Base-by-base conservation (phyloP, 2,888 invertebrate species). In the Pterostichus niger region DNA sequence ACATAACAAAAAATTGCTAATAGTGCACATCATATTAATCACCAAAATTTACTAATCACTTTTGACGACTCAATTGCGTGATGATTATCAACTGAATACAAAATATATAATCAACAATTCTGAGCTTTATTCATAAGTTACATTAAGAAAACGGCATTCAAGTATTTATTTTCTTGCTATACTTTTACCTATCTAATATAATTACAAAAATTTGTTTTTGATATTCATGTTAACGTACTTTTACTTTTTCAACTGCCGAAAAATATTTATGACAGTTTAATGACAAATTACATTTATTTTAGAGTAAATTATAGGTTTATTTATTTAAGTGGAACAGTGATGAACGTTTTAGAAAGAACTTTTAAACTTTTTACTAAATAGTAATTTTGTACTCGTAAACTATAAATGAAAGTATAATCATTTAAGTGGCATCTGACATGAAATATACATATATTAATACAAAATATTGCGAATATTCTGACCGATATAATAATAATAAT, bases 231-330 rank as follows among this genome's bases (percentile, higher is more conserved):
- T 49, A 49, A 49, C 10, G n/a, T 49, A 49, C 49, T 49, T 49
- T 49, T 49, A 49, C 49, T 49, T 49, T 49, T 49, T n/a, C n/a
- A 49, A 3, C 49, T n/a, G 49, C n/a, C 49, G 5, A 49, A 49
- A 49, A 6, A 44, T 44, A 44, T 44, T 44, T 10, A 49, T 49
- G 49, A 49, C n/a, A 49, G 49, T 49, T 49, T 49, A 49, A 49
- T 49, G 6, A 49, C 49, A 49, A 49, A 49, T 49, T 49, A 49
- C 49, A 49, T 49, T 49, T 49, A 49, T 49, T 49, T 49, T 49
- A 2, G 13, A 49, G 49, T 11, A 49, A 49, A 49, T 49, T 49
- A 49, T 49, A 49, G 49, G 49, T 49, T 2, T 49, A n/a, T 49
- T 49, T 49, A 49, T 13, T 49, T 49, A 49, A 49, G 49, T 49